phyloP scores from a whole-genome alignment of 2,888 invertebrate genomes.

The Digitonthophagus gazella region DNA sequence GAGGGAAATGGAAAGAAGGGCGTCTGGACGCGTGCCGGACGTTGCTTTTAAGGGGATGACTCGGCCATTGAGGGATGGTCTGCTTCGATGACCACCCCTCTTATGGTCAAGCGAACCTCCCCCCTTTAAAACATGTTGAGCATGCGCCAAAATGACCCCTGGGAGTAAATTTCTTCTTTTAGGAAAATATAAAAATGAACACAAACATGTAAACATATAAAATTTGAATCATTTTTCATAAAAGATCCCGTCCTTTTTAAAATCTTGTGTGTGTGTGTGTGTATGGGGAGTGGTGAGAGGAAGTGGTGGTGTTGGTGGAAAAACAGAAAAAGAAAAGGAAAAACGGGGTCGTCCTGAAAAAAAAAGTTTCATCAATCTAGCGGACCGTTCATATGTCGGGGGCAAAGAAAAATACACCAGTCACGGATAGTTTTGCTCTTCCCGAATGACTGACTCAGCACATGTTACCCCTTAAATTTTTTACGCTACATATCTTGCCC shows the following conservation, averaged over 20 bases:
- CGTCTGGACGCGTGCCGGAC: slow-evolving; percentile 38
- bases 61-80: slow-evolving; percentile 41
- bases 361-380: slow-evolving; percentile 37
- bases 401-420: slow-evolving; percentile 45
- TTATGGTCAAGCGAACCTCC: slow-evolving; percentile 40
- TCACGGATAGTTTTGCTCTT: slow-evolving; percentile 48
- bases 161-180: slow-evolving; percentile 3
- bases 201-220: not conserved
- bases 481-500: slow-evolving; percentile 48
- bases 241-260: too few species aligned
- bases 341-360: slow-evolving; percentile 1
- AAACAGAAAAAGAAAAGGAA: slow-evolving; percentile 1
- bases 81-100: slow-evolving; percentile 47
- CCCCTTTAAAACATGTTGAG: slow-evolving; percentile 26
- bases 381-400: slow-evolving; percentile 8
- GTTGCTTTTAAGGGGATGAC: slow-evolving; percentile 32
- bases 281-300: too few species aligned
- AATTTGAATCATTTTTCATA: too few species aligned
- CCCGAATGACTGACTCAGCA: slow-evolving; percentile 48
- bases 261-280: too few species aligned
- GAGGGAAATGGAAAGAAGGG: not conserved
- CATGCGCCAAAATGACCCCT: slow-evolving; percentile 38
- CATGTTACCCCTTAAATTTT: slow-evolving; percentile 47
- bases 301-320: too few species aligned
- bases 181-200: not conserved